Conservation (phyloP, 2,888 invertebrate genomes). For the Auanema sp. region DNA sequence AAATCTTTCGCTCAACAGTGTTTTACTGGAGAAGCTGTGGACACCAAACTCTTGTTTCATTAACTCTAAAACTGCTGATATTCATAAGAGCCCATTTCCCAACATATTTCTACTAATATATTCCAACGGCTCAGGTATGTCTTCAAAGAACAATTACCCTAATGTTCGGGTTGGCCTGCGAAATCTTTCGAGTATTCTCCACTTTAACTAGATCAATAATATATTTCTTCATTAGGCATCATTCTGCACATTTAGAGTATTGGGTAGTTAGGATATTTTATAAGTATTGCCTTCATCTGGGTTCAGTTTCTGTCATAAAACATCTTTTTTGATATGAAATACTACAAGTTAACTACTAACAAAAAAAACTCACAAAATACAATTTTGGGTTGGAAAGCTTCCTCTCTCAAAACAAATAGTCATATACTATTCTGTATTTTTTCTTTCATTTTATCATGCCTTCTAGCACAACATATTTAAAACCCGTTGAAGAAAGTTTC, state of each 20-base stretch:
- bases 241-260: too few relatives aligned
- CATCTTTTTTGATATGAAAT: too few relatives aligned
- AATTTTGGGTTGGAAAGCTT: too few relatives aligned
- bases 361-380: too few relatives aligned
- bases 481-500: background rate
- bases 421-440: background rate
- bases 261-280: too few relatives aligned
- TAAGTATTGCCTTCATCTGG: too few relatives aligned
- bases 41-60: conserved; percentile 62
- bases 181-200: too few relatives aligned
- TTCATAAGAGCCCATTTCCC: conserved; percentile 63
- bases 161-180: too few relatives aligned
- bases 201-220: too few relatives aligned
- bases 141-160: background rate
- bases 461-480: background rate
- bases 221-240: too few relatives aligned
- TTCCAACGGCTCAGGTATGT: conserved; percentile 61
- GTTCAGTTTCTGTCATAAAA: too few relatives aligned
- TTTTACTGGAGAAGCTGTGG: conserved; percentile 44
- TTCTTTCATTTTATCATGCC: background rate
- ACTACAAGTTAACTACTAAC: too few relatives aligned
- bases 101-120: conserved; percentile 64
- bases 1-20: conserved; percentile 61
- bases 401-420: background rate
- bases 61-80: conserved; percentile 64